These are phyloP conservation scores for Drosophila meridionalis DNA, from an alignment of 2,888 invertebrate genomes.

Conservation along the genomic window DNA sequence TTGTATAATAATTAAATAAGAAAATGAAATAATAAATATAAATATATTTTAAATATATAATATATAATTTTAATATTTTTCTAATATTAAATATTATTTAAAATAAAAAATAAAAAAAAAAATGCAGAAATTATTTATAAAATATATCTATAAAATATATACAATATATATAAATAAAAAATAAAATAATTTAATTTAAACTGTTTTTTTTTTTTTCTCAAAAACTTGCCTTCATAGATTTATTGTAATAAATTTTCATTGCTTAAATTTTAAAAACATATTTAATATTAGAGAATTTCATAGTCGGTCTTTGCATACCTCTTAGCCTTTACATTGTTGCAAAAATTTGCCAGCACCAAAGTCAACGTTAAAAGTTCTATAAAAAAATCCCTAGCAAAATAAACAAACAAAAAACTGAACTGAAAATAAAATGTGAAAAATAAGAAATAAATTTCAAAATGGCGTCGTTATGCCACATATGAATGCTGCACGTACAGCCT, in stretches of 20 bases:
- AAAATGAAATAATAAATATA: no score
- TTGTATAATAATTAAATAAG: background rate
- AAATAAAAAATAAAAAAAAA: no score
- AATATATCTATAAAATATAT: background rate
- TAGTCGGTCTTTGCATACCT: background rate
- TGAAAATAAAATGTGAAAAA: slow-evolving; percentile 11
- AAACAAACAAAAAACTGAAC: slow-evolving; percentile 7
- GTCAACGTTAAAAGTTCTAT: slow-evolving; percentile 37
- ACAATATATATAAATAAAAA: background rate
- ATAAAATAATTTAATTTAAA: background rate
- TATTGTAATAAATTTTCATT: background rate
- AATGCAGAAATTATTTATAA: no score
- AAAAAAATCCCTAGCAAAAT: slow-evolving; percentile 17
- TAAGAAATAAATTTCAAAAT: slow-evolving; percentile 55
- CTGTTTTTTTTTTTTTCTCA: background rate
- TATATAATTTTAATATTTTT: no score
- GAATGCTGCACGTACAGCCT: slow-evolving; percentile 59
- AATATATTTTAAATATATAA: no score
- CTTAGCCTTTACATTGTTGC: slow-evolving; percentile 11
- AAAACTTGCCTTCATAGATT: background rate
- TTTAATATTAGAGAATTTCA: background rate
- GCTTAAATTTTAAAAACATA: no score
- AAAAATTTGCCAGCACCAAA: slow-evolving; percentile 14
- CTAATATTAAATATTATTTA: no score
- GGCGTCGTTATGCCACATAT: slow-evolving; percentile 52